Base-by-base conservation (phyloP, 2,113 vertebrate species). In the Poecilia latipinna region DNA sequence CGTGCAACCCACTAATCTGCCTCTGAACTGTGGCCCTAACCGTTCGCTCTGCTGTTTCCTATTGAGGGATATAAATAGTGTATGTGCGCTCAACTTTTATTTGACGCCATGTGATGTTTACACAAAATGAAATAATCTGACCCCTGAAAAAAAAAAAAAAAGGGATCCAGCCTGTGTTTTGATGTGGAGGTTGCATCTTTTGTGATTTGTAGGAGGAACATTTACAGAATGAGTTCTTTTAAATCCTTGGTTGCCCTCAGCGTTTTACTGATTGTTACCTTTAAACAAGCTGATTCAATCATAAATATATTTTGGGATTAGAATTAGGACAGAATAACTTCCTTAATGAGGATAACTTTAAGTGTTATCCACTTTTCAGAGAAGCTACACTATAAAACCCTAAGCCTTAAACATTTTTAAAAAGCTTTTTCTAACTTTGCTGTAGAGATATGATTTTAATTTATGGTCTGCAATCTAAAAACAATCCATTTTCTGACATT, bases 51-150 rank as follows among this genome's bases (percentile, higher is more conserved):
- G 68, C 39, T 0, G 67, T 51, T 32, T 77, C 28, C 37, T 8
- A 22, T 0, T 48, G 48, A 29, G 24, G 61, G 7, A 8, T 4
- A 4, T 33, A 42, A 65, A 70, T 70, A 60, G 68, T 48, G 22
- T 15, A 28, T 35, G 42, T 54, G 31, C 28, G 60, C 33, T 37
- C 75, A 12, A 54, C 63, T 66, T 65, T 37, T 28, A 35, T 48
- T 51, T 61, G 57, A 29, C 5, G 68, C 51, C 68, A 70, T 60
- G 68, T 70, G 51, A 70, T 26, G 51, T n/a, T 70, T 60, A 70
- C 68, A 60, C 51, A 22, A 39, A 70, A 61, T 42, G 35, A 63
- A 72, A 32, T 63, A 44, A 42, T 72, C 70, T 31, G 60, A 42
- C 4, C 70, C 19, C 19, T 13, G 3, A 61, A 39, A 39, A 8